phyloP scores from a whole-genome alignment of 2,888 invertebrate genomes.

The Euphydryas editha region DNA sequence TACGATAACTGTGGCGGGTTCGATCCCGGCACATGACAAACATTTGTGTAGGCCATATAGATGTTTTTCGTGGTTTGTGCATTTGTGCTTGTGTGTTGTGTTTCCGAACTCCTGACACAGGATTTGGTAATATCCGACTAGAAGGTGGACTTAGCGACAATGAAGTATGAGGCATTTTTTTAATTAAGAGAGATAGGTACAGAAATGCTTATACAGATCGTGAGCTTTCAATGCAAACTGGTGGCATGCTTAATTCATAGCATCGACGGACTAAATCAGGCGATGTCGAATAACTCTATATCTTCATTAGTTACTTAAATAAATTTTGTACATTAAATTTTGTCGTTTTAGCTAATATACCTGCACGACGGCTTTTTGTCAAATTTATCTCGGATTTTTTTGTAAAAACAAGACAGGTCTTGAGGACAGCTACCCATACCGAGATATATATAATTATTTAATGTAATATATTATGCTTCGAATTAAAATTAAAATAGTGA shows the following conservation, averaged over 20 bases:
- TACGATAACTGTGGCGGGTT: no score
- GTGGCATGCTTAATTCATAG: slow-evolving; percentile 41
- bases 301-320: not conserved
- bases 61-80: no score
- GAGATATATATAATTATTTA: not conserved
- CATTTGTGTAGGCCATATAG: no score
- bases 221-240: slow-evolving; percentile 44
- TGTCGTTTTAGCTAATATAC: slow-evolving; percentile 6
- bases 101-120: no score
- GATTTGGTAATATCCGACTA: no score
- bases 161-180: no score
- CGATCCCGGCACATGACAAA: no score
- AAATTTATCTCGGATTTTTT: not conserved
- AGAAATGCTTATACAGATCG: slow-evolving; percentile 39
- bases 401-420: not conserved
- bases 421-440: not conserved
- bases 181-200: slow-evolving; percentile 17
- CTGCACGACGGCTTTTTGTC: slow-evolving; percentile 1
- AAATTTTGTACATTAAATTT: slow-evolving; percentile 1
- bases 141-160: no score
- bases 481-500: not conserved
- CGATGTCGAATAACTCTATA: slow-evolving; percentile 12
- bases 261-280: slow-evolving; percentile 29
- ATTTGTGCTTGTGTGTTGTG: no score
- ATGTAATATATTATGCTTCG: not conserved